Evolutionary conservation across 2,113 vertebrate genomes (phyloP).

Genomic region (Alligator sinensis): DNA sequence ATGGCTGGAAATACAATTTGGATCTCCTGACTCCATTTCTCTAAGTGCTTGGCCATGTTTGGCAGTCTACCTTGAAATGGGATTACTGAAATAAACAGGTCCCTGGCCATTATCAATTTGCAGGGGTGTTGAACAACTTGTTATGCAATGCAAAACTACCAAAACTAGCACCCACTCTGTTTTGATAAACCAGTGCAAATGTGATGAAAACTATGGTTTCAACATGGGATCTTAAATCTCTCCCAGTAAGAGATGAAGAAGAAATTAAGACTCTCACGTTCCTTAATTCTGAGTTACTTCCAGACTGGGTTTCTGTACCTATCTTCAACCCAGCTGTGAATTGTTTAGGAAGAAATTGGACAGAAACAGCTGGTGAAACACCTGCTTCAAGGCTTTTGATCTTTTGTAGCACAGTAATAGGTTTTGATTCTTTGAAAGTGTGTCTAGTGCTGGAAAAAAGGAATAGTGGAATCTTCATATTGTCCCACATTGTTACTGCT

Average conservation of each 20-base stretch:
- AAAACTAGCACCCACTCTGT: background rate
- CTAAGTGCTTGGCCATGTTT: background rate
- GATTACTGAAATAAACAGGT: background rate
- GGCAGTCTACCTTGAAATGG: background rate
- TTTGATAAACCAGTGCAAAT: background rate
- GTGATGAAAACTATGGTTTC: too few relatives aligned
- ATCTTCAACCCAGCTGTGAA: constrained; percentile 1
- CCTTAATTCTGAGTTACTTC: background rate
- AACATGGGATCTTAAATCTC: too few relatives aligned
- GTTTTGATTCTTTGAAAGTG: constrained; percentile 5
- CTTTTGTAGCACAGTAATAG: background rate
- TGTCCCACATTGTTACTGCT: background rate
- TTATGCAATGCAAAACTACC: background rate
- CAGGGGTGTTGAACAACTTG: background rate
- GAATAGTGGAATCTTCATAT: background rate
- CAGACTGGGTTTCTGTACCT: background rate
- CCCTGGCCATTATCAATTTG: background rate
- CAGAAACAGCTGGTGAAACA: constrained; percentile 50
- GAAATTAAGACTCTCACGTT: background rate
- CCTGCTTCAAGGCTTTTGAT: constrained; percentile 60
- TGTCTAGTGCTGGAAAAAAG: background rate
- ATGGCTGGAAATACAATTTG: background rate
- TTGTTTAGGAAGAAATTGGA: constrained; percentile 27
- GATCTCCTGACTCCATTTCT: background rate
- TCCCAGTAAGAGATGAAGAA: background rate